phyloP scores from a whole-genome alignment of 92 coral and sea anemone genomes.

The Phenganax stokvisi region DNA sequence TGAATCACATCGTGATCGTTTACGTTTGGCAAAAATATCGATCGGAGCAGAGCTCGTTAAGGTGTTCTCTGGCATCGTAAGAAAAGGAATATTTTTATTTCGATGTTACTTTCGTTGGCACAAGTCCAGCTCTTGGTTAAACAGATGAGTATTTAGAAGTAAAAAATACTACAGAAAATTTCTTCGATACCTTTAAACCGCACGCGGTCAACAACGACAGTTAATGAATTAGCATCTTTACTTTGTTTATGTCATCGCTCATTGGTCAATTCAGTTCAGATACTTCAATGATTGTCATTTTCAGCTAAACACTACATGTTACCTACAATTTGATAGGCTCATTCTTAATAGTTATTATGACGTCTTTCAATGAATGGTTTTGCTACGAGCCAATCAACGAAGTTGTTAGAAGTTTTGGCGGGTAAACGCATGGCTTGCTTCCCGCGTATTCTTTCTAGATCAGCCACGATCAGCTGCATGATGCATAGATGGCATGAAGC shows the following conservation, averaged over 20 bases:
- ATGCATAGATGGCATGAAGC: too few species aligned
- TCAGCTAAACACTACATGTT: conserved; percentile 6
- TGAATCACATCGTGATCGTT: conserved; percentile 77
- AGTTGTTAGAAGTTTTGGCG: conserved; percentile 34
- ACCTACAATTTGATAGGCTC: conserved; percentile 21
- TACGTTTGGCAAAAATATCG: conserved; percentile 57
- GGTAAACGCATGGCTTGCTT: conserved; percentile 35
- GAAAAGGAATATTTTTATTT: neutral
- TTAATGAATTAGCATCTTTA: conserved; percentile 39
- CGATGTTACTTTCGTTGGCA: conserved; percentile 21
- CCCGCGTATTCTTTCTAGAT: conserved; percentile 21
- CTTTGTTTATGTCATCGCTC: conserved; percentile 28
- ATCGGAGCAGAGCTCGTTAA: conserved; percentile 27
- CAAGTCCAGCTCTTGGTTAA: conserved; percentile 29
- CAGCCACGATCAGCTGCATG: neutral
- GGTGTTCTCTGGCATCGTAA: conserved; percentile 36
- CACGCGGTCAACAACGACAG: conserved; percentile 40
- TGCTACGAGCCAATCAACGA: neutral
- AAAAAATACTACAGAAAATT: conserved; percentile 10
- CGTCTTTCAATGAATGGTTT: conserved; percentile 34
- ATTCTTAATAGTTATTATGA: conserved; percentile 4
- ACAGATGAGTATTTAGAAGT: conserved; percentile 2
- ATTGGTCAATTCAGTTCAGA: conserved; percentile 26
- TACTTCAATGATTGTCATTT: conserved; percentile 33
- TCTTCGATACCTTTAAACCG: conserved; percentile 34